Evolutionary conservation across 2,888 invertebrate genomes (phyloP), one percentile per base, ranked within the genome.

Genomic region (Vesta saturnalis): DNA sequence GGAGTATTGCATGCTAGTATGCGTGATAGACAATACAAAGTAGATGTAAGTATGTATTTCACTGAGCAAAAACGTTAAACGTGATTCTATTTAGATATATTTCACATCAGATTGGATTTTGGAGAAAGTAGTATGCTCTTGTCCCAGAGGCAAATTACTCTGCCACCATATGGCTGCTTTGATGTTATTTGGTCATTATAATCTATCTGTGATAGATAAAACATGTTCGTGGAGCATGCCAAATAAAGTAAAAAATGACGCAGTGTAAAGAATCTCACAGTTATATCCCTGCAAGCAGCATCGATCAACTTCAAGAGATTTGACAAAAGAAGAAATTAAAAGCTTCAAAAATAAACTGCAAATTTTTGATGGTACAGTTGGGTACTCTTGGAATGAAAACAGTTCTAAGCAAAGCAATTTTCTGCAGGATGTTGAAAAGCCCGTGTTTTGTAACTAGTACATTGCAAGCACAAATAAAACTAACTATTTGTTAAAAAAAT

Each of bases 131-230:
- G 16, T 16, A 15, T 47, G 47, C 16, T 5, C 14, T 3, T 47
- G 47, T 16, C 47, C 47, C 47, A 47, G 47, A 47, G 47, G 16
- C 16, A 15, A 47, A n/a, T n/a, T 47, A 15, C 16, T 47, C 5
- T 47, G 47, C 16, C 47, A 47, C 47, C 47, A 47, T 47, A 47
- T 47, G 47, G 58, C 58, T 6, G 43, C 58, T 1, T 21, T 58
- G 43, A 19, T n/a, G 39, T 21, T 58, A 21, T 46, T 43, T 46
- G 43, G n/a, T 1, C 46, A 58, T 19, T 46, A 58, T 16, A 58
- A 58, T 21, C 14, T 58, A 43, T 57, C 39, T 10, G 35, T 57
- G 12, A 35, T 39, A 8, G 57, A 57, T 35, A 39, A 39, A 18
- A 18, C 8, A 12, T 57, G 57, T 39, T 8, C 12, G 1, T 39